Percentiles rank a stretch among this genome's conserved stretches.
Evolutionary conservation across 2,113 vertebrate species (phyloP).

Genomic region (Megaceryle torquata): DNA sequence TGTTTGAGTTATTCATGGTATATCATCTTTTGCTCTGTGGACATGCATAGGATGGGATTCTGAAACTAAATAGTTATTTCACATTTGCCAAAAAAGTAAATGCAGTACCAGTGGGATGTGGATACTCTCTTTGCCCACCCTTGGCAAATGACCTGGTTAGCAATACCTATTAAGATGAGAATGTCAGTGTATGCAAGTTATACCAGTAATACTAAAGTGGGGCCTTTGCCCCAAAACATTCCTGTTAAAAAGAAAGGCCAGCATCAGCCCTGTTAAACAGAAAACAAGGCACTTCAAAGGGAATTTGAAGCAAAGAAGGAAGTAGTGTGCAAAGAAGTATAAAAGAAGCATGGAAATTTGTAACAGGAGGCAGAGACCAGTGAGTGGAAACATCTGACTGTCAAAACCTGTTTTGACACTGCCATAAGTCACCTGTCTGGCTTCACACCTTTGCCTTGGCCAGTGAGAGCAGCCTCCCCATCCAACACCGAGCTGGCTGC

Average conservation of each 20-base stretch:
- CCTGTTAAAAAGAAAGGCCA: not conserved
- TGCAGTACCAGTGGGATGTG: not conserved
- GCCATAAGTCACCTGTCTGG: not conserved
- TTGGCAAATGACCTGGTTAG: not conserved
- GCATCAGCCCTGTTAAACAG: not conserved
- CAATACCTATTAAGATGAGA: not conserved
- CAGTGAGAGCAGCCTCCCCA: not conserved
- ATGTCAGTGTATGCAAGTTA: not conserved
- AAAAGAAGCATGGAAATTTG: not conserved
- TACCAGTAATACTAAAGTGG: too few species aligned
- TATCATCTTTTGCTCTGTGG: not conserved
- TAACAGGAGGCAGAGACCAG: not conserved
- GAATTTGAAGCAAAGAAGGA: not conserved
- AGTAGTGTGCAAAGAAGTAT: not conserved
- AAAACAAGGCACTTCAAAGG: not conserved
- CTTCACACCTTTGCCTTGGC: not conserved
- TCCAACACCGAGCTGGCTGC: accelerated
- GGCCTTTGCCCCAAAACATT: not conserved
- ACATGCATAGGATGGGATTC: not conserved
- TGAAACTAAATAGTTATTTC: not conserved
- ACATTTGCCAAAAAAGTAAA: not conserved
- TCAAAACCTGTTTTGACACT: not conserved
- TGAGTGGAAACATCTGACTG: not conserved
- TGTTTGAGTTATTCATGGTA: not conserved
- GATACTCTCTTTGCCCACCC: not conserved